phyloP scores from a whole-genome alignment of 2,113 vertebrate genomes.

The Melanocharis versteri region DNA sequence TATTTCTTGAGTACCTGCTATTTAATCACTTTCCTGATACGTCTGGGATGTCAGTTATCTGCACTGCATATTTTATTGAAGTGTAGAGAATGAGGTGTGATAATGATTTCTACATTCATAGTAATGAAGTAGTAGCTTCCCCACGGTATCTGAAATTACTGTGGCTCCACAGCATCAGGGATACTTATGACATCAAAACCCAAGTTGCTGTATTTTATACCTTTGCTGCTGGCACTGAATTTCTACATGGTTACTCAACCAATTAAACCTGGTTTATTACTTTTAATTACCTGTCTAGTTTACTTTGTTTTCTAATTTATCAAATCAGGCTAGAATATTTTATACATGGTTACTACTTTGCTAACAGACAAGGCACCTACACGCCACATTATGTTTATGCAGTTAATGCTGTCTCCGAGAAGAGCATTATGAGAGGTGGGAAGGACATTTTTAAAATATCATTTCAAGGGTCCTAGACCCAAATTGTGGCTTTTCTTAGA shows the following conservation, averaged over 20 bases:
- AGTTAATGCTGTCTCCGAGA: background rate
- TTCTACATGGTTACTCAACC: constrained; percentile 54
- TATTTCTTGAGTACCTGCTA: constrained; percentile 26
- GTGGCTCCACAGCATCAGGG: constrained; percentile 1
- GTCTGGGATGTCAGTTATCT: background rate
- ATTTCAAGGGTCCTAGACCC: background rate
- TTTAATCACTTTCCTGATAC: constrained; percentile 23
- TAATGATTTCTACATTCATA: constrained; percentile 52
- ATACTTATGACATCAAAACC: constrained; percentile 31
- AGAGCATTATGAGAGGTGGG: background rate
- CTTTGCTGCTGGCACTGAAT: constrained; percentile 33
- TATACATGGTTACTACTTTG: background rate
- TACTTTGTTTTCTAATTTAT: constrained; percentile 21
- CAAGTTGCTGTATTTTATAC: constrained; percentile 38
- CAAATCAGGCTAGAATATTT: background rate
- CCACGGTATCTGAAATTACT: constrained; percentile 32
- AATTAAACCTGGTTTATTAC: constrained; percentile 64
- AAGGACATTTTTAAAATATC: background rate
- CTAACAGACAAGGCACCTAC: background rate
- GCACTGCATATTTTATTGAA: constrained; percentile 25
- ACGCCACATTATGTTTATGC: background rate
- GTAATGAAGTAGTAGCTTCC: constrained; percentile 38
- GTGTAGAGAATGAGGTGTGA: constrained; percentile 31
- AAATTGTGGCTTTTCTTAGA: background rate
- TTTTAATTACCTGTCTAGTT: constrained; percentile 56